Percentiles rank a stretch among this genome's conserved stretches.
These are phyloP conservation scores for Geotrupes spiniger DNA, from an alignment of 2,888 invertebrate species.

Conservation along the genomic window DNA sequence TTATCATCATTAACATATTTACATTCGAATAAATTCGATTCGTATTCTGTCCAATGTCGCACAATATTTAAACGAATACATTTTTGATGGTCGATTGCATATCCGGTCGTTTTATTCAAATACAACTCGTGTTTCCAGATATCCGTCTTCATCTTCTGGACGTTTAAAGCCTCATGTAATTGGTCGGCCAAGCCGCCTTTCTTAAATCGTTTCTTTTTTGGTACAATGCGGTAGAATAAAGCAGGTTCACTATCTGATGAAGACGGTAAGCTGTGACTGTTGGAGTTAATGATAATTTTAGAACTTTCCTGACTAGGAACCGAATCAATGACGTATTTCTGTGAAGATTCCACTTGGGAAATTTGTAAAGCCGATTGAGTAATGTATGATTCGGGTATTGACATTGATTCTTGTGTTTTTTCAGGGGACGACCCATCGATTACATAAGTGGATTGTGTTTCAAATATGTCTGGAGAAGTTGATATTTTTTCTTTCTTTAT, in stretches of 20 bases:
- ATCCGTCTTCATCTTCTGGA: slow-evolving; percentile 50
- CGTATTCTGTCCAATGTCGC: slow-evolving; percentile 35
- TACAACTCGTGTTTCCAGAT: slow-evolving; percentile 58
- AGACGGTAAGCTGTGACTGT: background rate
- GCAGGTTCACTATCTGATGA: background rate
- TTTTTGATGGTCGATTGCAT: slow-evolving; percentile 42
- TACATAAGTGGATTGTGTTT: background rate
- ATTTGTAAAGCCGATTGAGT: too few species aligned
- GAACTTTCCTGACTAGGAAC: slow-evolving; percentile 29
- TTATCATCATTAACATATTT: slow-evolving; percentile 7
- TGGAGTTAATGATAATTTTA: slow-evolving; percentile 4
- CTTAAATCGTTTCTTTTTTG: slow-evolving; percentile 46
- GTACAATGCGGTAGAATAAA: slow-evolving; percentile 27
- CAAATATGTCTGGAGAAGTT: background rate
- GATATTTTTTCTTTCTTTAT: background rate
- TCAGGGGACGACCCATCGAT: background rate
- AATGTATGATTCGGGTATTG: background rate
- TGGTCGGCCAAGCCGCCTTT: slow-evolving; percentile 53
- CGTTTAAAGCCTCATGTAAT: slow-evolving; percentile 50
- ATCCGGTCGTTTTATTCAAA: slow-evolving; percentile 51
- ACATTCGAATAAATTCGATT: slow-evolving; percentile 34
- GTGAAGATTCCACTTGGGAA: background rate
- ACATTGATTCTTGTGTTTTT: background rate
- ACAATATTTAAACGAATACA: slow-evolving; percentile 29
- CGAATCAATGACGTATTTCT: slow-evolving; percentile 21